Conservation (phyloP, 2,797 vertebrate genomes). For the Microchirus variegatus region DNA sequence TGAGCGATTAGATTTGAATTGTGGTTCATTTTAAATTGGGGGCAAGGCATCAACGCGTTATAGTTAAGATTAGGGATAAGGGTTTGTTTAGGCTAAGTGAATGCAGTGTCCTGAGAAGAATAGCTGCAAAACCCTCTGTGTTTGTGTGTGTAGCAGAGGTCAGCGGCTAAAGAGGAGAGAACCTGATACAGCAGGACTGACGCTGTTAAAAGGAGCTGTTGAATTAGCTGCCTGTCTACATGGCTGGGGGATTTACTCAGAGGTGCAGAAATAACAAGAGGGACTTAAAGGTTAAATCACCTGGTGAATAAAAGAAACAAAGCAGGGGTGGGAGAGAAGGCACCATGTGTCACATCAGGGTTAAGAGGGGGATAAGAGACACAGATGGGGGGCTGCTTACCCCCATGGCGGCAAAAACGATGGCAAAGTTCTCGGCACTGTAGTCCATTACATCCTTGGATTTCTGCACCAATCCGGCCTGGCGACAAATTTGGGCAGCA, state of each 20-base stretch:
- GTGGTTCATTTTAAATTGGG: too few relatives aligned
- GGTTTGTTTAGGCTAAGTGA: too few relatives aligned
- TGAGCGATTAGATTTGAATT: too few relatives aligned
- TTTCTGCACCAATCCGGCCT: conserved; percentile 84
- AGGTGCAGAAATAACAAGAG: conserved; percentile 73
- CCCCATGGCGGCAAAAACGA: conserved; percentile 85
- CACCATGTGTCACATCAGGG: conserved; percentile 60
- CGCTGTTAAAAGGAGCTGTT: conserved; percentile 54
- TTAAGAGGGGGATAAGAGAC: conserved; percentile 70
- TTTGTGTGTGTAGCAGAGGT: conserved; percentile 44
- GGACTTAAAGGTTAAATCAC: conserved; percentile 77
- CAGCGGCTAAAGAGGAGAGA: conserved; percentile 62
- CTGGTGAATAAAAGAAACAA: conserved; percentile 67
- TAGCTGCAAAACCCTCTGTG: not conserved
- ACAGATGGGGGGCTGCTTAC: conserved; percentile 69
- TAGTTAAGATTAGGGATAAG: too few relatives aligned
- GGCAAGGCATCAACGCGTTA: too few relatives aligned
- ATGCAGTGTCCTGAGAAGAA: too few relatives aligned
- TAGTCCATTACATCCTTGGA: conserved; percentile 87
- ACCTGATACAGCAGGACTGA: conserved; percentile 60
- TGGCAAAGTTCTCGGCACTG: conserved; percentile 85
- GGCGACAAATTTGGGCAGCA: conserved; percentile 83
- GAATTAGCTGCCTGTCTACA: conserved; percentile 69
- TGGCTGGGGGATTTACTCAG: conserved; percentile 65
- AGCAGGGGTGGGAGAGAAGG: conserved; percentile 27